Base-by-base conservation (phyloP, 2,797 vertebrate genomes). In the Echiichthys vipera region DNA sequence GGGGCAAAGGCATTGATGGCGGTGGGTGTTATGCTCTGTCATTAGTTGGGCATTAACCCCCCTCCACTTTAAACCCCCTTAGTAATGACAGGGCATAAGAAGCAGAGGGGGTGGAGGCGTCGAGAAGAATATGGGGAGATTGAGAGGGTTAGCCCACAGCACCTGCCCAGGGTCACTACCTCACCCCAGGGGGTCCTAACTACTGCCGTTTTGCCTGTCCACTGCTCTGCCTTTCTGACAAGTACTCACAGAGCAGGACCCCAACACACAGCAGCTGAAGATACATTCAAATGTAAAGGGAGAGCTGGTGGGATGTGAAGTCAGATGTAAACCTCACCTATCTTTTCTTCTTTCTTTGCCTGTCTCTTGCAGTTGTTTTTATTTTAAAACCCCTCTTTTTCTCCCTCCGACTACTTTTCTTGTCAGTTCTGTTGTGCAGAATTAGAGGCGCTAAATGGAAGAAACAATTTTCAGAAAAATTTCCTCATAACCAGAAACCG, bases 1-100 rank as follows among this genome's bases (percentile, higher is more conserved):
- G 72, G 59, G 77, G 88, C 81, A 78, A 78, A 87, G 81, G 84
- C 84, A 65, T 80, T 87, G 90, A 92, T 92, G 88, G 88, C 14
- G 54, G 74, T 85, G 82, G 77, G 83, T 84, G 84, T 85, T 83
- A 86, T 81, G 89, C 89, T 87, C 92, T 85, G 89, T 94, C 92
- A 95, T 95, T 95, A 95, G 91, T 91, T 90, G 92, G 91, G 93
- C 89, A 94, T 95, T 94, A 94, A 91, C 91, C 89, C 91, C 90
- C 92, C 85, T 72, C 86, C 85, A 76, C 83, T 73, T 70, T 78
- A 68, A 83, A 65, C 49, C 65, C 72, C 77, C 77, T 75, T 77
- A 88, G 86, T 95, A 95, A 95, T 95, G 90, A 94, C 93, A 88
- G 90, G 89, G 87, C 87, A 86, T 88, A 89, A 89, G 85, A 86